These are phyloP conservation scores for Crematogaster levior DNA, from an alignment of 2,888 invertebrate species.

Conservation along the genomic window DNA sequence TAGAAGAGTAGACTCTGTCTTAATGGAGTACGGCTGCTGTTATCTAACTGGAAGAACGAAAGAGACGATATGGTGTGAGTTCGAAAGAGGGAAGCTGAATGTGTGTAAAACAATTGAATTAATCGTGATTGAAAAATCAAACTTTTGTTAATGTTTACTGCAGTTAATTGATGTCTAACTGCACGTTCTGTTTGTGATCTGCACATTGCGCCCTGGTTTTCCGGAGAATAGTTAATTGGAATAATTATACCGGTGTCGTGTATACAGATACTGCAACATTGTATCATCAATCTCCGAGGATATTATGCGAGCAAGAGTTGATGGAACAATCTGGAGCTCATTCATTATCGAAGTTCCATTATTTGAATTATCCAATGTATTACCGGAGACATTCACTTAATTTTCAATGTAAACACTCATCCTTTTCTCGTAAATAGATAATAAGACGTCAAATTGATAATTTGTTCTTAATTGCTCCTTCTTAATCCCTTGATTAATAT, in stretches of 20 bases:
- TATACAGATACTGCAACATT: too few relatives aligned
- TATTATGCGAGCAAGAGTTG: not conserved
- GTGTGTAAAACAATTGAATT: not conserved
- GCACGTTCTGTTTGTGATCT: slow-evolving; percentile 23
- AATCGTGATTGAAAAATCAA: slow-evolving; percentile 20
- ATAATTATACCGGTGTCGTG: slow-evolving; percentile 32
- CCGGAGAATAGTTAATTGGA: slow-evolving; percentile 53
- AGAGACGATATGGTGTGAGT: slow-evolving; percentile 4
- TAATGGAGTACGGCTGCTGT: not conserved
- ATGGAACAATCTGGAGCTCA: not conserved
- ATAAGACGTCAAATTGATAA: not conserved
- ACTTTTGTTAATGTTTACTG: slow-evolving; percentile 57
- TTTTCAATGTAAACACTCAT: not conserved
- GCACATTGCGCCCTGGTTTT: slow-evolving; percentile 10
- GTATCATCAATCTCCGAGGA: not conserved
- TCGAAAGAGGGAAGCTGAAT: not conserved
- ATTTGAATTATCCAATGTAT: not conserved
- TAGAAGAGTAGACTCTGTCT: too few relatives aligned
- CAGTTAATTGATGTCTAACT: slow-evolving; percentile 39
- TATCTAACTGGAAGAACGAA: not conserved
- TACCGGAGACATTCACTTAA: not conserved
- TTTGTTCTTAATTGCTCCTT: slow-evolving; percentile 13
- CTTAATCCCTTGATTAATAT: too few relatives aligned
- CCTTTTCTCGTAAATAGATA: not conserved
- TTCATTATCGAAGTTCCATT: slow-evolving; percentile 10